These are phyloP conservation scores for Adelges cooleyi DNA, from an alignment of 1,140 invertebrate genomes.

Conservation along the genomic window DNA sequence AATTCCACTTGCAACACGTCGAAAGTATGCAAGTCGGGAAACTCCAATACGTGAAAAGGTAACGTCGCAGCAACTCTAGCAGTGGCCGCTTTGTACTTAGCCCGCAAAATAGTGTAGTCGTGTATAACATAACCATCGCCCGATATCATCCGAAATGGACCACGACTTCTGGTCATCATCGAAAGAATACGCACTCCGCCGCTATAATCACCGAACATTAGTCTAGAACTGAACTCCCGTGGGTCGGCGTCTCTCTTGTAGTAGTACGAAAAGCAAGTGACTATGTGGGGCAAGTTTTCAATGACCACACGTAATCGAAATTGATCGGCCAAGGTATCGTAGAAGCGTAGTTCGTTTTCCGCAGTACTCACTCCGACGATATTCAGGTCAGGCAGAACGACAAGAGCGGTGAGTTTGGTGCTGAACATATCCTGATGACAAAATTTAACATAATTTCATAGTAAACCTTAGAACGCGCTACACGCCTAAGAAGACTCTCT, in stretches of 20 bases:
- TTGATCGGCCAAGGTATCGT: background rate
- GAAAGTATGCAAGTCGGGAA: background rate
- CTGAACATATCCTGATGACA: background rate
- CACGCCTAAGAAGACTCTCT: background rate
- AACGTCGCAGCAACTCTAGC: no score
- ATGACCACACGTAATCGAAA: background rate
- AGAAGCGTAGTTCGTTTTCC: background rate
- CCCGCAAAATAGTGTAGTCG: background rate
- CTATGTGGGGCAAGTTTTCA: background rate
- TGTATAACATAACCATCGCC: background rate
- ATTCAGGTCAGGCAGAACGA: background rate
- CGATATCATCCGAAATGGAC: background rate
- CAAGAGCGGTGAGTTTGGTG: background rate
- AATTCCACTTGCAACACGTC: background rate
- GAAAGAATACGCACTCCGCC: background rate
- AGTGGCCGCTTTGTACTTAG: no score
- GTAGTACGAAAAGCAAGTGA: background rate
- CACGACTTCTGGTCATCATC: background rate
- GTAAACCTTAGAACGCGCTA: no score
- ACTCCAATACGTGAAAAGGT: background rate
- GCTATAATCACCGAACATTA: background rate
- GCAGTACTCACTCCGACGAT: background rate
- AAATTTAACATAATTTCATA: no score
- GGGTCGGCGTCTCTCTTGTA: background rate
- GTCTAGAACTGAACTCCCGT: background rate